phyloP scores from a whole-genome alignment of 2,888 invertebrate species.

The Germaria angustata region DNA sequence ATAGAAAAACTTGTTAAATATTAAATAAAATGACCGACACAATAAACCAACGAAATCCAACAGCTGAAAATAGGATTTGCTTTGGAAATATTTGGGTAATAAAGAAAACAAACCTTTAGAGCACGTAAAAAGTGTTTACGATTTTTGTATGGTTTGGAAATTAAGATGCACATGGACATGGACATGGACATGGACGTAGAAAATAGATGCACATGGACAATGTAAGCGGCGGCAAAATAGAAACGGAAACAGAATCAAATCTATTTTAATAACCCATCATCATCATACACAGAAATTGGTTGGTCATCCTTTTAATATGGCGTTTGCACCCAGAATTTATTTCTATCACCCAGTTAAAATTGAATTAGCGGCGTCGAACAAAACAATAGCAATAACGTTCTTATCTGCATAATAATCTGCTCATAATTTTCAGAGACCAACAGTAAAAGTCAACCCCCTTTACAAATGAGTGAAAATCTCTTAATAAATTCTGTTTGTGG shows the following conservation, averaged over 20 bases:
- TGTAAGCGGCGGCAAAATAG: conserved; percentile 28
- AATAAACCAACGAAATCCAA: conserved; percentile 9
- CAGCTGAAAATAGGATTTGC: conserved; percentile 59
- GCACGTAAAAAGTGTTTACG: conserved; percentile 41
- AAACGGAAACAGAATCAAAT: background rate
- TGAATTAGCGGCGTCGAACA: conserved; percentile 30
- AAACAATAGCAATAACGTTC: conserved; percentile 7
- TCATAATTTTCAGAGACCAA: background rate
- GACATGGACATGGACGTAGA: background rate
- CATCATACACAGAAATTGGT: conserved; percentile 21
- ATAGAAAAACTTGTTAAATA: conserved; percentile 56
- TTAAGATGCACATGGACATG: conserved; percentile 4
- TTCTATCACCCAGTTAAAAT: conserved; percentile 47
- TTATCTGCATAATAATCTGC: background rate
- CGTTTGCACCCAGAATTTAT: conserved; percentile 26
- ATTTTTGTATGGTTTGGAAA: background rate
- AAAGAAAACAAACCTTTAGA: background rate
- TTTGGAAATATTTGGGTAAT: conserved; percentile 3
- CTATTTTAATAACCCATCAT: background rate
- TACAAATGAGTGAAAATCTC: background rate
- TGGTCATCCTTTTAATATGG: conserved; percentile 31
- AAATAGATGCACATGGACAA: background rate
- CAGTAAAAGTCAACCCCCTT: background rate
- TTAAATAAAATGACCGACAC: conserved; percentile 5
- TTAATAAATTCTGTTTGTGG: conserved; percentile 2